phyloP scores from a whole-genome alignment of 1,140 invertebrate species.

The Dendroctonus valens region DNA sequence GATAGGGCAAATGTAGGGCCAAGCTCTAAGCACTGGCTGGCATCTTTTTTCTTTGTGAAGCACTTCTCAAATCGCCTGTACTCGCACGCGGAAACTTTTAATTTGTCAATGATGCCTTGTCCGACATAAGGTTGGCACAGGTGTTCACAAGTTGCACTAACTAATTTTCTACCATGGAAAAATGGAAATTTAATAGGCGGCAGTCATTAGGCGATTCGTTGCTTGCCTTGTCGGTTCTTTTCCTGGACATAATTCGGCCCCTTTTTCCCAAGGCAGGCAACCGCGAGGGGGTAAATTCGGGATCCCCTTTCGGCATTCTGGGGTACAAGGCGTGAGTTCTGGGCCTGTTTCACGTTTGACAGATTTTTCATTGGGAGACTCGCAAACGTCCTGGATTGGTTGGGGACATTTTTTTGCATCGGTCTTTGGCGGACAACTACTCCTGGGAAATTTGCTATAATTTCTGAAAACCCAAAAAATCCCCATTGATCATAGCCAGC shows the following conservation, averaged over 20 bases:
- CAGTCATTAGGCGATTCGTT: constrained; percentile 3
- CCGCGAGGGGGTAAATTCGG: constrained; percentile 16
- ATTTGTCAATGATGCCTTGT: constrained; percentile 24
- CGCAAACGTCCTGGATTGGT: not conserved
- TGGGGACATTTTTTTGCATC: not conserved
- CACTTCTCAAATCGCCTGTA: constrained; percentile 27
- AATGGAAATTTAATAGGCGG: not conserved
- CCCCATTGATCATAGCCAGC: not conserved
- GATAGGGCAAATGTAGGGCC: not conserved
- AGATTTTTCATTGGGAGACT: not conserved
- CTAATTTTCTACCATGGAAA: constrained; percentile 11
- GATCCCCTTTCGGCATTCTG: constrained; percentile 10
- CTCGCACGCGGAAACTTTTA: constrained; percentile 22
- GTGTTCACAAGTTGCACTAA: constrained; percentile 20
- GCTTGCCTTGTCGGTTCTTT: constrained; percentile 5
- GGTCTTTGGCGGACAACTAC: not conserved
- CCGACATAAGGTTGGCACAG: constrained; percentile 27
- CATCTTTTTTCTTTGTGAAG: constrained; percentile 5
- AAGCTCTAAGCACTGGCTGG: constrained; percentile 20
- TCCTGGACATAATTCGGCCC: constrained; percentile 12
- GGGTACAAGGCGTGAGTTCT: constrained; percentile 4
- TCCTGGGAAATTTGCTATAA: constrained; percentile 1
- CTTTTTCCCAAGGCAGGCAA: constrained; percentile 33
- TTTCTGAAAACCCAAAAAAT: not conserved
- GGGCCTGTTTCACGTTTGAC: not conserved